Percentiles rank a stretch among this genome's conserved stretches.
These are phyloP conservation scores for Agrotis exclamationis DNA, from an alignment of 2,888 invertebrate species.

Conservation along the genomic window DNA sequence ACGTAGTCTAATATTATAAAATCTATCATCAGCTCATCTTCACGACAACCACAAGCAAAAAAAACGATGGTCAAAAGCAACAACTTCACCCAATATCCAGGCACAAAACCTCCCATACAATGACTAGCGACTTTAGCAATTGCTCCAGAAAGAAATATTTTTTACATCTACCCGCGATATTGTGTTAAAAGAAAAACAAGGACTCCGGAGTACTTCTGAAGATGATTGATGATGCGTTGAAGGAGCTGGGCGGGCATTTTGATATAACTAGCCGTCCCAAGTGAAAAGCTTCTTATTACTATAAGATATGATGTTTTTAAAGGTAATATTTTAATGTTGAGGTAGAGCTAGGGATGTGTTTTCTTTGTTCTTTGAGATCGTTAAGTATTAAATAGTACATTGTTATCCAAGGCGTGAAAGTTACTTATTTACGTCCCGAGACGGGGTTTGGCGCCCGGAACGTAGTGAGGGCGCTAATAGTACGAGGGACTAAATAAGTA, in stretches of 20 bases:
- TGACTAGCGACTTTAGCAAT: constrained; percentile 49
- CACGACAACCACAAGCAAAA: background rate
- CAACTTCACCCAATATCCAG: too few species aligned
- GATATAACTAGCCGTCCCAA: constrained; percentile 54
- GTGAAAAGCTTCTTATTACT: constrained; percentile 41
- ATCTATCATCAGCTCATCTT: too few species aligned
- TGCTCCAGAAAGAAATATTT: constrained; percentile 43
- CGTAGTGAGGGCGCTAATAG: too few species aligned
- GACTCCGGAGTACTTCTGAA: constrained; percentile 39
- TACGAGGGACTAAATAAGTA: too few species aligned
- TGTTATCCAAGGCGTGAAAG: too few species aligned
- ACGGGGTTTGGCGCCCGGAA: too few species aligned
- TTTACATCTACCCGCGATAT: constrained; percentile 47
- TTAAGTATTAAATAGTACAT: too few species aligned
- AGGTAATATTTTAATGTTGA: constrained; percentile 7
- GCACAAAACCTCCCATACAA: constrained; percentile 5
- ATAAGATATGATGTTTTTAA: constrained; percentile 46
- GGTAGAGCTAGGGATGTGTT: background rate
- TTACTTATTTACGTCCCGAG: too few species aligned
- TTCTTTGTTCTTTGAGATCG: background rate
- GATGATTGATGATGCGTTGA: constrained; percentile 61
- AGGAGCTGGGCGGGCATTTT: constrained; percentile 49
- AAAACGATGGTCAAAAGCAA: constrained; percentile 7
- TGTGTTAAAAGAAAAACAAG: constrained; percentile 60
- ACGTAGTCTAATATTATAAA: too few species aligned